These are phyloP conservation scores for Alcedo atthis DNA, from an alignment of 2,797 vertebrate species.

Conservation along the genomic window DNA sequence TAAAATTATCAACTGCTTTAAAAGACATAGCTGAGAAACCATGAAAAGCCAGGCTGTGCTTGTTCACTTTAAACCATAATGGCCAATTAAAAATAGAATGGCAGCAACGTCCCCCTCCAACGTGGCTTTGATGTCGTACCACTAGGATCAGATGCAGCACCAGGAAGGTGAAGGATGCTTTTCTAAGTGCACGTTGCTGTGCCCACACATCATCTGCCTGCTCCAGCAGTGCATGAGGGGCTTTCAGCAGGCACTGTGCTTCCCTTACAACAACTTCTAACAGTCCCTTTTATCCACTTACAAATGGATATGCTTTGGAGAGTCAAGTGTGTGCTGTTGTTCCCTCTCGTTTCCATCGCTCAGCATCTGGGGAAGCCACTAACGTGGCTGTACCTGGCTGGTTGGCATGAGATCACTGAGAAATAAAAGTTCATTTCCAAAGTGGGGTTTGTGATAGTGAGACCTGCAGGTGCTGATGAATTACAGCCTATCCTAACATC, in stretches of 20 bases:
- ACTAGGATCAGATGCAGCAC: conserved; percentile 70
- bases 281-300: conserved; percentile 79
- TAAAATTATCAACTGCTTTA: conserved; percentile 30
- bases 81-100: conserved; percentile 68
- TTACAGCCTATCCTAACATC: background rate
- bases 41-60: conserved; percentile 35
- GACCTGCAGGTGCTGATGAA: background rate
- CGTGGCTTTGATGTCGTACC: conserved; percentile 62
- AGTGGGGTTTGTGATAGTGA: background rate
- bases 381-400: conserved; percentile 48
- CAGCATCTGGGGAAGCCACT: conserved; percentile 55
- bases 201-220: conserved; percentile 74
- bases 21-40: conserved; percentile 27
- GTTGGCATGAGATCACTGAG: conserved; percentile 41
- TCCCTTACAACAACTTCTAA: conserved; percentile 78
- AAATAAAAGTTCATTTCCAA: conserved; percentile 67
- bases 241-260: conserved; percentile 71
- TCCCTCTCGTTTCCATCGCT: conserved; percentile 73
- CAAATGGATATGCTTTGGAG: conserved; percentile 73
- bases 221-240: conserved; percentile 76
- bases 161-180: conserved; percentile 70
- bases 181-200: conserved; percentile 71
- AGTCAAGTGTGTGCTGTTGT: conserved; percentile 70
- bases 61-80: conserved; percentile 42
- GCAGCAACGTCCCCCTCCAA: conserved; percentile 37